A percentile compares a stretch with the other conserved stretches of the same genome.
phyloP scores from a whole-genome alignment of 1,140 invertebrate species.

The Sycophaga agraensis region DNA sequence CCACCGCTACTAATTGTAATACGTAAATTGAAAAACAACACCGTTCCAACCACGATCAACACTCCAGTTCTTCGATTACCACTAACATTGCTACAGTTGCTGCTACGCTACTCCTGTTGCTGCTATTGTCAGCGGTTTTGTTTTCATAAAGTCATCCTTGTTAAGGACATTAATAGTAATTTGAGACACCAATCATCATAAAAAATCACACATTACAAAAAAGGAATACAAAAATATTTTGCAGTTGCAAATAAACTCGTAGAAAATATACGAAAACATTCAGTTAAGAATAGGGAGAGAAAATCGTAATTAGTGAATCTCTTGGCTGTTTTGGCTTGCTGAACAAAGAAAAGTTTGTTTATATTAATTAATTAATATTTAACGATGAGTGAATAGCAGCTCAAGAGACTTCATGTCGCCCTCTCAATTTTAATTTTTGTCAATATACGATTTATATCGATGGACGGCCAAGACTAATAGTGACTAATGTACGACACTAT shows the following conservation, averaged over 20 bases:
- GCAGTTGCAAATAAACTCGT: conserved; percentile 25
- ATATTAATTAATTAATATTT: conserved; percentile 16
- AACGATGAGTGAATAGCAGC: conserved; percentile 16
- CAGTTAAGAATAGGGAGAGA: conserved; percentile 24
- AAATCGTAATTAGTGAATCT: conserved; percentile 20
- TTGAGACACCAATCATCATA: conserved; percentile 20
- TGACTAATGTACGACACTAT: conserved; percentile 12
- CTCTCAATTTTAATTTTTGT: conserved; percentile 27
- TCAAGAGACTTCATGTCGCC: conserved; percentile 14
- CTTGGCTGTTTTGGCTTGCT: conserved; percentile 21
- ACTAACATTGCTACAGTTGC: conserved; percentile 46
- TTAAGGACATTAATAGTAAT: conserved; percentile 26
- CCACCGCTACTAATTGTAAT: conserved; percentile 21
- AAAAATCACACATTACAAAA: conserved; percentile 28
- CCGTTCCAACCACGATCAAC: conserved; percentile 38
- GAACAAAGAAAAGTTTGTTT: conserved; percentile 25
- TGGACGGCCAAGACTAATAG: conserved; percentile 20
- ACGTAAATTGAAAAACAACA: conserved; percentile 34
- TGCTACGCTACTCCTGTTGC: conserved; percentile 38
- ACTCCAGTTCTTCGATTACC: conserved; percentile 34
- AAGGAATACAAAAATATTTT: conserved; percentile 9
- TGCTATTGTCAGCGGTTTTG: conserved; percentile 29
- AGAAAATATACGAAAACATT: conserved; percentile 21
- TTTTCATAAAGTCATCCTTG: conserved; percentile 24
- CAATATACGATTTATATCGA: conserved; percentile 21